Evolutionary conservation across 2,888 invertebrate species (phyloP).

Genomic region (Megaustenia siamemsis): DNA sequence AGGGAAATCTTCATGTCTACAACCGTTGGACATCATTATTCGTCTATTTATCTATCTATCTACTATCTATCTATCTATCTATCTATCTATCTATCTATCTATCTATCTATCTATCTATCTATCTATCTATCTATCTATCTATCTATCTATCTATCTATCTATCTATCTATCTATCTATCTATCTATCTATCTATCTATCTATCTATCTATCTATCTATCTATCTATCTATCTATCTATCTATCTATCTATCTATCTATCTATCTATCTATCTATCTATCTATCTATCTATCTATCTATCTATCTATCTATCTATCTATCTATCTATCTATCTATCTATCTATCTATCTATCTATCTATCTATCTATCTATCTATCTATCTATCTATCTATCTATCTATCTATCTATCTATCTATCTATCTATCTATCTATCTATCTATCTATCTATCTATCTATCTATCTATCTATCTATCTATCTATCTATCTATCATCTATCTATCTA

Average conservation of each 20-base stretch:
- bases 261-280: background rate
- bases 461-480: background rate
- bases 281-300: background rate
- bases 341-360: background rate
- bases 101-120: conserved; percentile 9
- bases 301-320: background rate
- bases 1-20: no score
- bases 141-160: background rate
- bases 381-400: background rate
- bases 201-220: background rate
- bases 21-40: no score
- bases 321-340: background rate
- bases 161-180: background rate
- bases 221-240: background rate
- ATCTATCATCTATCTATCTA: conserved; percentile 3
- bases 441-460: conserved; percentile 15
- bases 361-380: background rate
- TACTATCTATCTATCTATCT: conserved; percentile 9
- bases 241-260: background rate
- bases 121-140: conserved; percentile 4
- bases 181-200: background rate
- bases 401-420: background rate
- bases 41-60: no score
- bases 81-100: conserved; percentile 9
- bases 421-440: conserved; percentile 20